phyloP scores from a whole-genome alignment of 2,797 vertebrate species.

The Crocodylus rhombifer region DNA sequence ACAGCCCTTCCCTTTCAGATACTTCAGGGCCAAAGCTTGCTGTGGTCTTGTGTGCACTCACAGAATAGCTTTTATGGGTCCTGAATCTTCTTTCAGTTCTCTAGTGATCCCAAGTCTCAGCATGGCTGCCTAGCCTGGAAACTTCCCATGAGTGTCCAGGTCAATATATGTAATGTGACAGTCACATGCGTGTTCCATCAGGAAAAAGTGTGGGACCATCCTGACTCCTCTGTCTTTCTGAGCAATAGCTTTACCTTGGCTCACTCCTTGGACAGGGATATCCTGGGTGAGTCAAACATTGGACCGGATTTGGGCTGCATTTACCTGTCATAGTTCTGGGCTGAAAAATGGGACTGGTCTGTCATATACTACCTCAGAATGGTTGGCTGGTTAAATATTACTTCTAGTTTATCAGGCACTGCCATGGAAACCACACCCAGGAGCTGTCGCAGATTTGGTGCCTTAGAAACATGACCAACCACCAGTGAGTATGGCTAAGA shows the following conservation, averaged over 20 bases:
- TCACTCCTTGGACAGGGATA: not conserved
- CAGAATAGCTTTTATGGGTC: not conserved
- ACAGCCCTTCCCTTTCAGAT: rapidly evolving
- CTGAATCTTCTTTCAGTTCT: not conserved
- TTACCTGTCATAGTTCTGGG: not conserved
- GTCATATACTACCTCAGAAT: not conserved
- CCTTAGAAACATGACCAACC: rapidly evolving
- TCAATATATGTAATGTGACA: not conserved
- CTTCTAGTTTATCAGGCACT: not conserved
- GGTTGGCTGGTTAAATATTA: not conserved
- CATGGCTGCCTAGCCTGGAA: not conserved
- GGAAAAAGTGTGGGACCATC: not conserved
- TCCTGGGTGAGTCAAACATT: not conserved
- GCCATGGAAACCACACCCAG: not conserved
- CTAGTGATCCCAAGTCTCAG: not conserved
- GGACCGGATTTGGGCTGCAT: not conserved
- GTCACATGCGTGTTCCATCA: not conserved
- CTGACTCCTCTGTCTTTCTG: not conserved
- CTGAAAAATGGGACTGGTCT: not conserved
- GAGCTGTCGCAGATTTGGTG: not conserved
- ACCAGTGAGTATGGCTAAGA: not conserved
- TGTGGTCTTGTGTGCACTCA: not conserved
- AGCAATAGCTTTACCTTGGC: not conserved
- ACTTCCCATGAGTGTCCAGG: not conserved
- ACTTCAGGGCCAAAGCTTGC: not conserved